Base-by-base conservation (phyloP, 2,888 invertebrate genomes). In the Tipula vernalis region DNA sequence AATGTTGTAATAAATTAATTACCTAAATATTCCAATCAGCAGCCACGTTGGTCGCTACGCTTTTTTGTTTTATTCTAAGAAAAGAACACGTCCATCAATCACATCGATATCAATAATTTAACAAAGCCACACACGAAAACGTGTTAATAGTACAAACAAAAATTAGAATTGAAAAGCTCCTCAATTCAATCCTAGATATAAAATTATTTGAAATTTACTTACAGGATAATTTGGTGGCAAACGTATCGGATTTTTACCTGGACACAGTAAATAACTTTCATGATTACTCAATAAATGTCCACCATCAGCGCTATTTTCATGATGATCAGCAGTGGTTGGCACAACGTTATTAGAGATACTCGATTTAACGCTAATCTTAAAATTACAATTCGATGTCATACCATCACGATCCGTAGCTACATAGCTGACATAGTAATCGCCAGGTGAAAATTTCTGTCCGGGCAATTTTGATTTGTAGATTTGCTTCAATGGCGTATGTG, bases 371-470 rank as follows among this genome's bases (percentile, higher is more conserved):
- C 92, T 93, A 87, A 95, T 92, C 28, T 93, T 93, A 90, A 95
- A 95, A 89, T 93, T 93, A 90, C 95, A 95, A 88, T 93, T 93
- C 85, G 94, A 93, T 88, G 92, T 92, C 89, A 93, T 93, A 86
- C 94, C 94, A 88, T 94, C 93, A 39, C 93, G 92, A 89, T 94
- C 95, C 88, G 93, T 93, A 18, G 94, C 95, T 87, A 94, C 92
- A 89, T 95, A 95, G 87, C 93, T 93, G 28, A 95, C 92, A 87
- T 93, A 93, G 90, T 95, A 94, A 57, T 92, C 90, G 5, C 95
- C 95, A 36, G 92, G 90, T 8, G 93, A 92, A 89, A 95, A 93
- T 87, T 92, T 89, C 87, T 93, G 92, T 86, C 95, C 95, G n/a
- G 95, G 94, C 89, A 94, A 94, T 90, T 93, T 93, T 6, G 94